These are phyloP conservation scores for Epizoanthus ramosus DNA, from an alignment of 92 coral and sea anemone genomes.

Conservation along the genomic window DNA sequence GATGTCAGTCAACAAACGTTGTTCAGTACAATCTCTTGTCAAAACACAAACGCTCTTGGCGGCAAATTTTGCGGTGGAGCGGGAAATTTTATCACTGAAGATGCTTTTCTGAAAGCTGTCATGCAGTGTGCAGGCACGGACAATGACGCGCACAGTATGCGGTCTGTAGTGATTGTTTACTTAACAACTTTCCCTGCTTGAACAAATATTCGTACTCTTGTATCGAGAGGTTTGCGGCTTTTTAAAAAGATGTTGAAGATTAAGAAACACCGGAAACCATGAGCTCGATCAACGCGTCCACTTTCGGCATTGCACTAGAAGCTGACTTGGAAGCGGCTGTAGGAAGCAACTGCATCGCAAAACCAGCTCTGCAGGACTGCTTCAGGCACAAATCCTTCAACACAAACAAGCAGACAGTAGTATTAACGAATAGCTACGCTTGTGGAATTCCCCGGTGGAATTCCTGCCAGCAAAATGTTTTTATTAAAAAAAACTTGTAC, in stretches of 20 bases:
- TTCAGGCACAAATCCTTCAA: conserved; percentile 15
- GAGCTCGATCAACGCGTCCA: neutral
- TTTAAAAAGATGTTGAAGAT: neutral
- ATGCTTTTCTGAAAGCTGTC: no score
- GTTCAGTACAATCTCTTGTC: neutral
- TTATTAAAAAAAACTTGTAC: no score
- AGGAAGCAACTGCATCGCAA: no score
- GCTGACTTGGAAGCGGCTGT: no score
- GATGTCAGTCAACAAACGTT: neutral
- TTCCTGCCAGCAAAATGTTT: no score
- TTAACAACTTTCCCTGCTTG: conserved; percentile 4
- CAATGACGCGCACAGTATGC: neutral
- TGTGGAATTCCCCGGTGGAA: no score
- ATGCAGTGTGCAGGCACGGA: no score
- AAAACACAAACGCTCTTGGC: neutral
- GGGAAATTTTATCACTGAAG: neutral
- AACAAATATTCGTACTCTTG: neutral
- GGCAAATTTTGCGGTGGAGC: conserved; percentile 4
- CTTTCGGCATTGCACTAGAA: neutral
- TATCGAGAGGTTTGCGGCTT: neutral
- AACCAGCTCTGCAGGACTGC: neutral
- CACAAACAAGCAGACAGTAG: conserved; percentile 17
- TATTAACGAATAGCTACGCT: neutral
- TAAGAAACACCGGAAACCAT: neutral
- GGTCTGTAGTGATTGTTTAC: neutral